phyloP scores from a whole-genome alignment of 2,113 vertebrate genomes.

The Microtus ochrogaster region DNA sequence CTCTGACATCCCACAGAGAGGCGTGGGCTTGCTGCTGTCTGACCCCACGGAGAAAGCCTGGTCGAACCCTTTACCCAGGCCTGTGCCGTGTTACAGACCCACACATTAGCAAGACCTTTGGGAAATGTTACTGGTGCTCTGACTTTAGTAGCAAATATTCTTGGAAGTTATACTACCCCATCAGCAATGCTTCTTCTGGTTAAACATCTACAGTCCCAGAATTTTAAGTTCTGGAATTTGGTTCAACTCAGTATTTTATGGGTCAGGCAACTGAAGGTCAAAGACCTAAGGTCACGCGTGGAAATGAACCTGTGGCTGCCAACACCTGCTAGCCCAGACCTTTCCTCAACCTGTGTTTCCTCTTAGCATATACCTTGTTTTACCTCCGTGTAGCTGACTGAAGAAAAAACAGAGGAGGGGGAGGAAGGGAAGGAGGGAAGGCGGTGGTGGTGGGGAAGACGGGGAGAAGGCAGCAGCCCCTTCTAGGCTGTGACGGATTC shows the following conservation, averaged over 20 bases:
- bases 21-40: too few species aligned
- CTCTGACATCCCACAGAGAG: background rate
- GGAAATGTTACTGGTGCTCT: background rate
- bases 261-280: background rate
- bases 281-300: background rate
- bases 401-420: background rate
- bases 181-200: background rate
- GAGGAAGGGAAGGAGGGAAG: background rate
- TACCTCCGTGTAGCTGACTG: background rate
- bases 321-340: background rate
- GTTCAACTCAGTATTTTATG: background rate
- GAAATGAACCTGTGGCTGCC: background rate
- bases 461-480: background rate
- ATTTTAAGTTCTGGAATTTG: background rate
- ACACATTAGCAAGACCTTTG: background rate
- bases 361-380: background rate
- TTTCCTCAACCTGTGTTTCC: background rate
- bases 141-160: background rate
- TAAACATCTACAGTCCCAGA: background rate
- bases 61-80: background rate
- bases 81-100: background rate
- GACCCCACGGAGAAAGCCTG: background rate
- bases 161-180: background rate
- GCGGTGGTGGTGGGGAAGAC: accelerated
- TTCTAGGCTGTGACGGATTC: slow-evolving; percentile 23